Base-by-base conservation (phyloP, 2,888 invertebrate species). In the Eupeodes latifasciatus region DNA sequence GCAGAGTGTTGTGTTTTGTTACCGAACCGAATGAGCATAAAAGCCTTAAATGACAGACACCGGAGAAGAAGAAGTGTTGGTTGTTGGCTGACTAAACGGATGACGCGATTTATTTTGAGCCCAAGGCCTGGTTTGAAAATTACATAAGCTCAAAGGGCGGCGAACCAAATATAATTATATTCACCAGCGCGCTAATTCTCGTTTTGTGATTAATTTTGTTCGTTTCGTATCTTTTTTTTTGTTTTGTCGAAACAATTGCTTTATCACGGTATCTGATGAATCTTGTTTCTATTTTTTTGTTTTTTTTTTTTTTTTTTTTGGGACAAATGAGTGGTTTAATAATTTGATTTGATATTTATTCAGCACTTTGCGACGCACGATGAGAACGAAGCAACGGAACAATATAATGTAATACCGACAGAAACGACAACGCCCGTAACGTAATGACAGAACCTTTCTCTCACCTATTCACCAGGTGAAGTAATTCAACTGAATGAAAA, bases 401-500 rank as follows among this genome's bases (percentile, higher is more conserved):
- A 9, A 40, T 5, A 40, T 9, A 9, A 36, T 36, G 7, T 36
- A 6, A 40, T 5, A 40, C 40, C 64, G 64, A 64, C 27, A 27
- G 27, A 27, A 27, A 27, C 19, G 66, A 47, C 83, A 67, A 76
- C 83, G 77, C 80, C 66, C 66, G 76, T 79, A 80, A 81, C 66
- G 76, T 79, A 80, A 81, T 53, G 67, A 72, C 64, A 75, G 81
- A 84, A 87, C 84, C 88, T 81, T 62, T 79, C 75, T 78, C 85
- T 89, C 89, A 85, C 89, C 82, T 89, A 89, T 89, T 89, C 89
- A 88, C 88, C 93, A 92, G 93, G 92, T 93, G 92, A 92, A 93
- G 93, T 92, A 90, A 91, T 92, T 91, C 91, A 90, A 92, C 92
- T 91, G 92, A 93, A 93, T 93, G 92, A 85, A 89, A 89, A 89